Percentiles rank a stretch among this genome's conserved stretches.
Conservation (phyloP, 2,113 vertebrate species). For the Odocoileus virginianus region DNA sequence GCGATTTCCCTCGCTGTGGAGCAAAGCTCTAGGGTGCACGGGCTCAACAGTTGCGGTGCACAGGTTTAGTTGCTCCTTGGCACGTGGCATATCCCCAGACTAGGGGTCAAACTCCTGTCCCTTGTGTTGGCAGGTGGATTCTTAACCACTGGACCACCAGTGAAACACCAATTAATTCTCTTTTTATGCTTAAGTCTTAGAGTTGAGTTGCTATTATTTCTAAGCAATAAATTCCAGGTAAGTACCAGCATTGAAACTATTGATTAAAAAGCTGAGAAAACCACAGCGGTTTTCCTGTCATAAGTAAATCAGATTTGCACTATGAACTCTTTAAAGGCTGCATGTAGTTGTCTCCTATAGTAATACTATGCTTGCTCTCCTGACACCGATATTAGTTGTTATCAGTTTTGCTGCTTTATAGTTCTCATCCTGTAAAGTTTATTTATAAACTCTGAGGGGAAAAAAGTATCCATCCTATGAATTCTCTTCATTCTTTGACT, state of each 20-base stretch:
- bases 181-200: neutral
- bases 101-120: neutral
- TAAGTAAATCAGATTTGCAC: neutral
- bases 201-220: neutral
- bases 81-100: neutral
- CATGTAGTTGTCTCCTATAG: neutral
- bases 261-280: neutral
- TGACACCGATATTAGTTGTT: neutral
- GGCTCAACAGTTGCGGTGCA: rapidly evolving
- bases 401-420: neutral
- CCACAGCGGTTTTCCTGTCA: neutral
- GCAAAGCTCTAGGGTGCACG: rapidly evolving
- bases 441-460: neutral
- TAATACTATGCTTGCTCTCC: neutral
- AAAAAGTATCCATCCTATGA: neutral
- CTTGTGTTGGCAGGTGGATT: neutral
- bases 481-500: neutral
- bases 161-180: neutral
- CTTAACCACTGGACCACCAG: neutral
- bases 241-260: neutral
- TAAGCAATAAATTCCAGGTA: neutral
- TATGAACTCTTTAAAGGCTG: neutral
- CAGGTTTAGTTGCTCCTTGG: neutral
- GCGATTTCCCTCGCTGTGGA: neutral
- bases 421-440: neutral